A percentile compares a stretch with the other conserved stretches of the same genome.
These are phyloP conservation scores for rabbit (Oryctolagus cuniculus) DNA, from an alignment of 2,113 vertebrate species.

Conservation along the genomic window DNA sequence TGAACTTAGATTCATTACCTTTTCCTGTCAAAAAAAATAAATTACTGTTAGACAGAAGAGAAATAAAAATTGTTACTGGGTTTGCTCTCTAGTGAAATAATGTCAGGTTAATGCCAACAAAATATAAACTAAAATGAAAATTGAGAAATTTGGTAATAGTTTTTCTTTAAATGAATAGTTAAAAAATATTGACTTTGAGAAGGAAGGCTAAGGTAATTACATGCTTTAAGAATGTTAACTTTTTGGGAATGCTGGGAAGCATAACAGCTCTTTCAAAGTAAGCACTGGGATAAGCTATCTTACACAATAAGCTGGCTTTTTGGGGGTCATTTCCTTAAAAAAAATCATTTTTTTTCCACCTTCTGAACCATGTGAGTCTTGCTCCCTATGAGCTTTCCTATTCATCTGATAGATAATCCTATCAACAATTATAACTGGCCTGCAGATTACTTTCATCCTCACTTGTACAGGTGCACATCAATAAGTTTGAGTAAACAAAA, in stretches of 20 bases:
- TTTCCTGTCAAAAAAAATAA: not conserved
- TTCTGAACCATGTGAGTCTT: not conserved
- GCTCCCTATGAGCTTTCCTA: not conserved
- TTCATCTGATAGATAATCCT: too few relatives aligned
- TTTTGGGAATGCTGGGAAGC: slow-evolving; percentile 37
- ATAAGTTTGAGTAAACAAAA: too few relatives aligned
- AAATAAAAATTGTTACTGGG: slow-evolving; percentile 8
- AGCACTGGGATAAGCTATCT: not conserved
- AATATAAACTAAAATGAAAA: not conserved
- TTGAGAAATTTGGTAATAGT: not conserved
- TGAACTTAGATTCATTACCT: not conserved
- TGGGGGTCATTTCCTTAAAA: not conserved
- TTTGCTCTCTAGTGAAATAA: not conserved
- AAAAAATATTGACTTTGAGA: slow-evolving; percentile 22
- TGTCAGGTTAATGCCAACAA: slow-evolving; percentile 42
- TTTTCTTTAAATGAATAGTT: not conserved
- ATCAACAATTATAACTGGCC: not conserved
- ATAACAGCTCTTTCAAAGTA: not conserved
- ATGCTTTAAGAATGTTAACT: not conserved
- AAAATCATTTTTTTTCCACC: not conserved
- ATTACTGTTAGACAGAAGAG: not conserved
- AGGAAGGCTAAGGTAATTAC: not conserved
- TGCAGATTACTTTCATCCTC: not conserved
- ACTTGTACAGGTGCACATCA: not conserved
- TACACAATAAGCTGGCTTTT: not conserved